Base-by-base conservation (phyloP, 1,140 invertebrate species). In the Daktulosphaira vitifoliae region DNA sequence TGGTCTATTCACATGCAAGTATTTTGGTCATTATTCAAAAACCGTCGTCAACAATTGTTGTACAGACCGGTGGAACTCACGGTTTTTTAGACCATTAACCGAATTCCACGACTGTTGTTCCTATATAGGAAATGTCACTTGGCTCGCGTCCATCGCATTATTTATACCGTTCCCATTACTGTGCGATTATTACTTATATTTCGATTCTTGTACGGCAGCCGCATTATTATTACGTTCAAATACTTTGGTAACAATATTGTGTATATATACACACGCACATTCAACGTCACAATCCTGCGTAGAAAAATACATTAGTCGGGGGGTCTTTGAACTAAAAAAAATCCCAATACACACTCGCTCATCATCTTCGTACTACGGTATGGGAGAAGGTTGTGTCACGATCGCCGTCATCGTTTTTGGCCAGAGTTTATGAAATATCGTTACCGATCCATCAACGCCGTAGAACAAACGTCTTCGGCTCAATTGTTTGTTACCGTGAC, bases 281-380 rank as follows among this genome's bases (percentile, higher is more conserved):
- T 33, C 5, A 33, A 11, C 5, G 11, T 4, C 48, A 49, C 48
- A 9, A 11, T 39, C 13, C 13, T 6, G 11, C 11, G 11, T 5
- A 33, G 29, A 33, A 33, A 33, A 33, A 11, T 33, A 33, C 29
- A 5, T 59, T 62, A 6, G 23, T 33, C 23, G 23, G 11, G 5
- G n/a, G 56, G 56, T 62, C 56, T 62, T 62, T 62, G 56, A 62
- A 62, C 56, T 29, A 62, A 42, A 25, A 37, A 42, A n/a, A 33
- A 33, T 33, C 29, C 29, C 29, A 25, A 18, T 44, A 56, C 38
- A 7, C 2, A 22, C 13, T 2, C 6, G 29, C 8, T n/a, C n/a
- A n/a, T n/a, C n/a, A n/a, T n/a, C n/a, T n/a, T n/a, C n/a, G n/a
- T n/a, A n/a, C n/a, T n/a, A n/a, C n/a, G n/a, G 7, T 2, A 15